Base-by-base conservation (phyloP, 2,797 vertebrate genomes). In the Poliocrania exsul region DNA sequence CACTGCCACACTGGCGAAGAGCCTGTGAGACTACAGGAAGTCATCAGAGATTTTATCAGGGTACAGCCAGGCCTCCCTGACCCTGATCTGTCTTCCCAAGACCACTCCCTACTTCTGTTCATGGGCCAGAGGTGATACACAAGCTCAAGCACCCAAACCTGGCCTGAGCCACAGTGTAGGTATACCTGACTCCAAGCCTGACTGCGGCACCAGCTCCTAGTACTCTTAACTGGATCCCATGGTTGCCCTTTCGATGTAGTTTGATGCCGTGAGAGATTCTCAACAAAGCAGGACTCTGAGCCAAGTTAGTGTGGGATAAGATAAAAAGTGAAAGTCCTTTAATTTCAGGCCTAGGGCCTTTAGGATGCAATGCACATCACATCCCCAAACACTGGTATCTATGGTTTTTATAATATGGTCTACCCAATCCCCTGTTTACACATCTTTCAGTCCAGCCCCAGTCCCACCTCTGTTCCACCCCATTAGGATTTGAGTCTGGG, bases 1-100 rank as follows among this genome's bases (percentile, higher is more conserved):
- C 7, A 25, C 25, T 44, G 31, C 37, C 38, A 44, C 1, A 0
- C n/a, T 78, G 25, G 16, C 1, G 8, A 64, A 26, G 3, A 35
- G 10, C 6, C 8, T 65, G 26, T 13, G 20, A 13, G 37, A 5
- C 38, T 37, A 13, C 26, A 88, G 42, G 60, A 74, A 31, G 21
- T 42, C 25, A 7, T 51, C 38, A 70, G 25, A 44, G 42, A 57
- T 49, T 51, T 14, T 46, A 25, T 11, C 42, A 70, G 29, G 10
- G 33, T 65, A 70, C 17, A 26, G 31, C 11, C 13, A 54, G 26
- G 4, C 8, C 47, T 73, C 37, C 2, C 1, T 56, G 24, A 9
- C 5, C 15, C 44, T 78, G 40, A 2, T 12, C 11, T 24, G 6
- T 16, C 16, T 57, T 4, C 24, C 6, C 31, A 58, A 16, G 11